Evolutionary conservation across 2,888 invertebrate species (phyloP), one percentile per base, ranked within the genome.

Genomic region (Villa cingulata): DNA sequence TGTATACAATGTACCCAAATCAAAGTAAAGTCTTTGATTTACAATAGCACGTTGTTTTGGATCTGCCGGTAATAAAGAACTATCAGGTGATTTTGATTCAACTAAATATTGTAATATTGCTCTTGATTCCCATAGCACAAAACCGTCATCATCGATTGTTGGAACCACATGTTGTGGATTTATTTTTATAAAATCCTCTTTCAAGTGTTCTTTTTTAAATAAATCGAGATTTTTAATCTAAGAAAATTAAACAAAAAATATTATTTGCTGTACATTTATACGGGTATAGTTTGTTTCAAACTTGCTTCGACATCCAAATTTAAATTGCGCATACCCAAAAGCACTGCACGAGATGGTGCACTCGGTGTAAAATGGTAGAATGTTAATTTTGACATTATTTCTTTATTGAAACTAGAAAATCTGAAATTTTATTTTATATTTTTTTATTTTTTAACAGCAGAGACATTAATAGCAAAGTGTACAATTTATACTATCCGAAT

Each of bases 161-260:
- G 83, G 83, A 5, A 83, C 67, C 49, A 75, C 75, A 60, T 81
- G 80, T 58, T 80, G 80, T 6, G 80, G 80, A 62, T 81, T 81
- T 40, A 79, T 70, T 68, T 77, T 71, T 41, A 73, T 52, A 55
- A 77, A 79, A 54, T 72, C 74, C 41, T 74, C 72, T 48, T 70
- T 70, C 1, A 76, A 55, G 58, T 80, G 79, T 56, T 78, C 76
- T 59, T 77, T 78, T 55, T 70, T 68, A 43, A 76, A 71, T 53
- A 79, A 68, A 66, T 78, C 67, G 1, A 79, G 59, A 48, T 72
- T 67, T 62, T 77, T 69, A 1, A 75, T 55, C 46, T 52, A 29
- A n/a, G n/a, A n/a, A 23, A 17, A 43, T 4, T 32, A 36, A 18
- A 27, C 14, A 34, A 32, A 29, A 12, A 7, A 17, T 12, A 27